Conservation (phyloP, 1,140 invertebrate genomes). For the Drosophila tropicalis region DNA sequence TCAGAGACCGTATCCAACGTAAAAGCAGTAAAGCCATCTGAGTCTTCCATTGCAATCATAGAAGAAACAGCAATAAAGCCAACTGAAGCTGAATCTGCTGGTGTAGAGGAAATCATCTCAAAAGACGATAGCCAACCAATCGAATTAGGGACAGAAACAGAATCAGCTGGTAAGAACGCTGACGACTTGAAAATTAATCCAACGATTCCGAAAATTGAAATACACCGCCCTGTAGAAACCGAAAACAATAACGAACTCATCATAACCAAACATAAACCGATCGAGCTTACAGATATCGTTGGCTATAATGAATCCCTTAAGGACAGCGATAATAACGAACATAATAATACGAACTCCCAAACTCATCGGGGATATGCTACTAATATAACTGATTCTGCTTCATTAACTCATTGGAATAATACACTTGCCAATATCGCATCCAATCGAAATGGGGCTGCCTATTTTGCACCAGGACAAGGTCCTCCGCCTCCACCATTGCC, state of each 20-base stretch:
- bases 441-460: constrained; percentile 40
- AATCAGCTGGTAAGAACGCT: constrained; percentile 60
- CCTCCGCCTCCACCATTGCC: constrained; percentile 74
- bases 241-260: constrained; percentile 27
- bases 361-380: constrained; percentile 44
- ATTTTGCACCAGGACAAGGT: constrained; percentile 45
- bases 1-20: not conserved
- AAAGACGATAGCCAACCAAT: constrained; percentile 30
- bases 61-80: not conserved
- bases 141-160: constrained; percentile 30
- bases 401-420: constrained; percentile 78
- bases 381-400: constrained; percentile 77
- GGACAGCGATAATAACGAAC: constrained; percentile 55
- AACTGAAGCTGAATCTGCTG: constrained; percentile 21
- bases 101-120: constrained; percentile 8
- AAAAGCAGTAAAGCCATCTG: not conserved
- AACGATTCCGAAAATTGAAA: constrained; percentile 54
- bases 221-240: constrained; percentile 46
- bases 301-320: constrained; percentile 71
- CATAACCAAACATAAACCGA: constrained; percentile 64
- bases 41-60: not conserved
- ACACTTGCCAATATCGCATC: constrained; percentile 60
- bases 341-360: constrained; percentile 40
- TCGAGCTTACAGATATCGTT: constrained; percentile 66
- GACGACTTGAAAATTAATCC: constrained; percentile 25